Evolutionary conservation across 1,140 invertebrate species (phyloP), one percentile per base, ranked within the genome.

Genomic region (Drosophila triauraria): DNA sequence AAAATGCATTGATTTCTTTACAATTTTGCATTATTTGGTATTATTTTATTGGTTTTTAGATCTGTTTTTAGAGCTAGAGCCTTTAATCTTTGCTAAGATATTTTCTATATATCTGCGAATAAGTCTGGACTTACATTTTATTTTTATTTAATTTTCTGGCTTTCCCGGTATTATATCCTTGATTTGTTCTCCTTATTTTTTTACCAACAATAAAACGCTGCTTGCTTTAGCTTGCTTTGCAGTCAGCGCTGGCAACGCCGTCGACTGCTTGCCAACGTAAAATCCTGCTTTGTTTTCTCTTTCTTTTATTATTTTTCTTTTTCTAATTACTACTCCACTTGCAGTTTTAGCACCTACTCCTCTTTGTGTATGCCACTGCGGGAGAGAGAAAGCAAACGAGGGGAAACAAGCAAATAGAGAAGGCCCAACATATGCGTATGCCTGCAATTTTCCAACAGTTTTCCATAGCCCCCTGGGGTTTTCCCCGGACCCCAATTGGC

Each of bases 281-380:
- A 32, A 17, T 48, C 32, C 12, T 42, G 8, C 2, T 38, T 47
- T 35, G 30, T 46, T 2, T 40, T 57, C 23, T 1, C 0, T 4
- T 25, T 4, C 7, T 35, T 10, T 35, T 35, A 3, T 12, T 32
- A 4, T 32, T 51, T 10, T 17, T 35, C 27, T 38, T 17, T 48
- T 72, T 59, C 20, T 72, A 72, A 72, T 72, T 59, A 43, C 38
- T 40, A 46, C 67, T 59, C 15, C 30, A 43, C 44, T 72, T 50
- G 67, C 35, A 59, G 23, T 35, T 71, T 71, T 71, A 57, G 15
- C 69, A 58, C 69, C 65, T 48, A 58, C 43, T 23, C 25, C 51
- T n/a, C 12, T 42, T 51, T 67, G 25, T 67, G 25, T 67, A 12
- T 27, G 20, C 4, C 38, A 38, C 35, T 10, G 65, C 43, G 23